Evolutionary conservation across 1,140 invertebrate genomes (phyloP).

Genomic region (Pogonognathellus flavescens): DNA sequence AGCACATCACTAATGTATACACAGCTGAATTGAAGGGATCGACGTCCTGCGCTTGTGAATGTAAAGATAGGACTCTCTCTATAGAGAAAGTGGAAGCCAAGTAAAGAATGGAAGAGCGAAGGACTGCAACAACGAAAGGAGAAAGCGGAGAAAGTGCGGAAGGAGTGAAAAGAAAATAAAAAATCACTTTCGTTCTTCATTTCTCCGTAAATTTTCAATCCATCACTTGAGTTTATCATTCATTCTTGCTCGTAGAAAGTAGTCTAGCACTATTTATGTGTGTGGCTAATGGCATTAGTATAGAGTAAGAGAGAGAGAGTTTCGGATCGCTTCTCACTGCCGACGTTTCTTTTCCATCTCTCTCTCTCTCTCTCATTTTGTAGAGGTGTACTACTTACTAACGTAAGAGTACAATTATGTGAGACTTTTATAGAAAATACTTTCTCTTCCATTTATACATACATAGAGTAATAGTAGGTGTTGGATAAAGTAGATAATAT

Average conservation of each 20-base stretch:
- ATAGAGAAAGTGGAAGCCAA: background rate
- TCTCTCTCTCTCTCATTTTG: background rate
- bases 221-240: slow-evolving; percentile 49
- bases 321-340: too few species aligned
- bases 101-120: background rate
- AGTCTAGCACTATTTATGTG: background rate
- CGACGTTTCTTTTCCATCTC: background rate
- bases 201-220: slow-evolving; percentile 43
- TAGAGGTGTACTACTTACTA: background rate
- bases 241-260: background rate
- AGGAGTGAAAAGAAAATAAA: slow-evolving; percentile 29
- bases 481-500: too few species aligned
- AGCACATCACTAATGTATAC: too few species aligned
- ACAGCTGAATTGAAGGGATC: too few species aligned
- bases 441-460: too few species aligned
- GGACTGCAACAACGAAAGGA: too few species aligned
- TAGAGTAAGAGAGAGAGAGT: background rate
- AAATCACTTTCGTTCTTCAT: slow-evolving; percentile 44
- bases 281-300: background rate
- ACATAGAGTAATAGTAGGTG: too few species aligned
- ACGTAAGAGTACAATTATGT: background rate
- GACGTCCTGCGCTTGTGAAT: background rate
- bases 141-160: background rate
- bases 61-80: background rate
- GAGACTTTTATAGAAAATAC: too few species aligned